Conservation (phyloP, 2,113 vertebrate genomes). For the Catagonus wagneri region DNA sequence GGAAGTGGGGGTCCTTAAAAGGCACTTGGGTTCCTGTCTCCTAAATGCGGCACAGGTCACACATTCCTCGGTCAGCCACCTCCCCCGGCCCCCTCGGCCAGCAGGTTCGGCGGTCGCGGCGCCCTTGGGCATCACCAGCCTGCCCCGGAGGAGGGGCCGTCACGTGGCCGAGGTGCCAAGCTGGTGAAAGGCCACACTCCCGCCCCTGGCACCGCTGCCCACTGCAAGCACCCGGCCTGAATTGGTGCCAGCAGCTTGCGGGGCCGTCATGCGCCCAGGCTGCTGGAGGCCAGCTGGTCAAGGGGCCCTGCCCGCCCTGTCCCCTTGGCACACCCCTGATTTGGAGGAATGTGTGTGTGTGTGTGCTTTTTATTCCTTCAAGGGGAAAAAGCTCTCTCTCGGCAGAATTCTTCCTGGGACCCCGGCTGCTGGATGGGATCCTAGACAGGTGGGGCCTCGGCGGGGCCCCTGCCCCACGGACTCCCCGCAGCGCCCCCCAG, state of each 20-base stretch:
- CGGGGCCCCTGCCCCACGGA: background rate
- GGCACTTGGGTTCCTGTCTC: background rate
- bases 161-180: constrained; percentile 85
- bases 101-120: background rate
- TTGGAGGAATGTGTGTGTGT: constrained; percentile 76
- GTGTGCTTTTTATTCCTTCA: constrained; percentile 63
- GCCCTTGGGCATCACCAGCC: background rate
- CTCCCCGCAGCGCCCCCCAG: background rate
- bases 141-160: background rate
- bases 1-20: rapidly evolving
- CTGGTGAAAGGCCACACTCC: constrained; percentile 82
- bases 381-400: constrained; percentile 74
- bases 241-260: constrained; percentile 83
- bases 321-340: constrained; percentile 83
- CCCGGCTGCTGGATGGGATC: background rate
- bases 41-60: rapidly evolving
- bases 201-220: constrained; percentile 82
- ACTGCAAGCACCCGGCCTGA: constrained; percentile 76
- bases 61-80: background rate
- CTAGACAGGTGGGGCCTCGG: background rate
- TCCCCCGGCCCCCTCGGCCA: background rate
- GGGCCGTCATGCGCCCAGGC: constrained; percentile 81
- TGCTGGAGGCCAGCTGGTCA: constrained; percentile 80
- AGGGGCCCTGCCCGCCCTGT: constrained; percentile 74
- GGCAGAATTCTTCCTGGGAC: constrained; percentile 75